Conservation (phyloP, 2,888 invertebrate species). For the Eilema caniola region DNA sequence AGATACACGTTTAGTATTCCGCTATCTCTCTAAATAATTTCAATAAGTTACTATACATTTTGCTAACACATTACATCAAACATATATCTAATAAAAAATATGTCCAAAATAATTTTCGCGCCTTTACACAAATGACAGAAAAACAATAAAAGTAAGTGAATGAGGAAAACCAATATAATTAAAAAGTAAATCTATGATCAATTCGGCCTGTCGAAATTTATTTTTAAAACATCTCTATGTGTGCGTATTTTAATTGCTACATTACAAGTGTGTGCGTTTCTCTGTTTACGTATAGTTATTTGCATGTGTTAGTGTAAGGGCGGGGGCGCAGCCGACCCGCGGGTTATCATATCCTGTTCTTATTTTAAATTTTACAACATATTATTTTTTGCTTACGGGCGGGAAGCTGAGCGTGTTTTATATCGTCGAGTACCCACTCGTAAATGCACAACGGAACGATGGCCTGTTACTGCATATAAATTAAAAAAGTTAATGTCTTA, state of each 20-base stretch:
- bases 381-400: slow-evolving; percentile 72
- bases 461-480: slow-evolving; percentile 3
- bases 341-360: slow-evolving; percentile 87
- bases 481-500: not conserved
- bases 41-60: too few species aligned
- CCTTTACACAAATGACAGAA: too few species aligned
- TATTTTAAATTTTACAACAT: slow-evolving; percentile 84
- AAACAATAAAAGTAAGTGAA: too few species aligned
- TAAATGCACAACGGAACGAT: not conserved
- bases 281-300: slow-evolving; percentile 52
- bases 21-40: too few species aligned
- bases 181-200: not conserved
- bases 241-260: slow-evolving; percentile 57
- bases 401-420: slow-evolving; percentile 62
- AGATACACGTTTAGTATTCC: too few species aligned
- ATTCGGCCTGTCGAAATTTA: not conserved
- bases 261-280: slow-evolving; percentile 49
- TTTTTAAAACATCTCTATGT: slow-evolving; percentile 26
- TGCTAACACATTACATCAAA: too few species aligned
- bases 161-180: too few species aligned
- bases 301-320: slow-evolving; percentile 63
- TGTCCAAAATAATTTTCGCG: too few species aligned
- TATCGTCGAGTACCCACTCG: slow-evolving; percentile 26
- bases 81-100: too few species aligned
- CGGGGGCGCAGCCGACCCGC: slow-evolving; percentile 76